Evolutionary conservation across 1,140 invertebrate genomes (phyloP), one percentile per base, ranked within the genome.

Genomic region (Ganaspis sp.): DNA sequence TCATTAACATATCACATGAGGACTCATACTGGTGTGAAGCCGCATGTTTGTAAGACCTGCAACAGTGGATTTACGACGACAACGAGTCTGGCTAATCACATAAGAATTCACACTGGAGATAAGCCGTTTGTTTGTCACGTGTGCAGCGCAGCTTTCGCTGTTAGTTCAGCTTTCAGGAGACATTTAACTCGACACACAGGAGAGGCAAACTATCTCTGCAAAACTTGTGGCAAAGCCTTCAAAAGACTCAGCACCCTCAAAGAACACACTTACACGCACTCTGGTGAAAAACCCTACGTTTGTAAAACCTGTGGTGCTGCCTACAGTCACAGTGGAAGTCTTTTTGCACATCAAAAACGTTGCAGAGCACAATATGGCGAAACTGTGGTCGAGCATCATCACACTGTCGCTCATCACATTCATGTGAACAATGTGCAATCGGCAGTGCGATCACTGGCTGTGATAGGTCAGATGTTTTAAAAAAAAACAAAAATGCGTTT

Each of bases 171-270:
- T 1, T 91, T 91, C 72, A 85, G 89, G 11, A 78, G 90, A 9
- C 94, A 95, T 69, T 89, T 93, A 86, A 91, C 93, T 9, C 85
- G 94, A 37, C 94, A 95, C 79, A 92, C 91, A 0, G 93, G 94
- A 1, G 92, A 93, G 42, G 93, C 92, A 64, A 93, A 92, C 23
- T 92, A 92, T 77, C 87, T 92, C 1, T 95, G 94, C 75, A 91
- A 92, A 42, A 92, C 92, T 1, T 95, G 94, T 74, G 93, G 93
- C 1, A 94, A 93, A 83, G 94, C 94, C 0, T 95, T 94, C 82
- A 94, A 94, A 45, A 90, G 94, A 70, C 91, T 92, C 1, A 93
- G 92, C 64, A 94, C 94, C 38, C 87, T 86, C 86, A 91, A 87
- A 82, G 92, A 92, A 73, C 93, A 93, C 78, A 92, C 92, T 74